Percentiles rank a stretch among this genome's conserved stretches.
These are phyloP conservation scores for Geotrypetes seraphini DNA, from an alignment of 2,797 vertebrate genomes.

Conservation along the genomic window DNA sequence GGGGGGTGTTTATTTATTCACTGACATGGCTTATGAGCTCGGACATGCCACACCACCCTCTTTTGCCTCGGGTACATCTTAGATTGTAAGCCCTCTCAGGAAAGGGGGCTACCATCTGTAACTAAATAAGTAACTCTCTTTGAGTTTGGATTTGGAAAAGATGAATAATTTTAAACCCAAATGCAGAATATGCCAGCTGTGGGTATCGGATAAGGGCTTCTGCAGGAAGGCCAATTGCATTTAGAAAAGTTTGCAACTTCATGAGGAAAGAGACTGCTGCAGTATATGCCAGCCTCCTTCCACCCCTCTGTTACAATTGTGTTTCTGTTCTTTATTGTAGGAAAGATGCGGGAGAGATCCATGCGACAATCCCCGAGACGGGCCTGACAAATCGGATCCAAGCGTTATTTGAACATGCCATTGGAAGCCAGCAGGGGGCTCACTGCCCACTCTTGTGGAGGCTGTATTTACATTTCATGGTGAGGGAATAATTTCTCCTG, in stretches of 20 bases:
- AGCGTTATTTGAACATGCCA: constrained; percentile 73
- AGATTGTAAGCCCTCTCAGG: too few relatives aligned
- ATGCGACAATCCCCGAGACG: constrained; percentile 67
- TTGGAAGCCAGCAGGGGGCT: constrained; percentile 59
- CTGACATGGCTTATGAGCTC: too few relatives aligned
- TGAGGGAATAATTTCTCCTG: constrained; percentile 55
- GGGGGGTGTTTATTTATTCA: too few relatives aligned
- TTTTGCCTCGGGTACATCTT: too few relatives aligned
- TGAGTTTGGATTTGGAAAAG: too few relatives aligned
- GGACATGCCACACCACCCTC: too few relatives aligned
- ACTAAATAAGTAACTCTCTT: too few relatives aligned
- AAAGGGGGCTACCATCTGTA: too few relatives aligned
- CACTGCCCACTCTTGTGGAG: constrained; percentile 87
- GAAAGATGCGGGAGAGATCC: constrained; percentile 36
- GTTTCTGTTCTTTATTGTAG: constrained; percentile 36
- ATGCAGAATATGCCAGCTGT: too few relatives aligned
- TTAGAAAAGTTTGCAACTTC: accelerated
- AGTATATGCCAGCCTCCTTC: accelerated
- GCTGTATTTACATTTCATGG: constrained; percentile 84
- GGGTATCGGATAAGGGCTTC: too few relatives aligned
- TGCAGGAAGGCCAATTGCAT: too few relatives aligned
- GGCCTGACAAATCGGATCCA: constrained; percentile 81
- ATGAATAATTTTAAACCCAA: too few relatives aligned
- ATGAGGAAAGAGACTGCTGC: neutral
- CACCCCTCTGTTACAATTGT: neutral